phyloP scores from a whole-genome alignment of 2,888 invertebrate genomes.

The Pedicia rivosa region DNA sequence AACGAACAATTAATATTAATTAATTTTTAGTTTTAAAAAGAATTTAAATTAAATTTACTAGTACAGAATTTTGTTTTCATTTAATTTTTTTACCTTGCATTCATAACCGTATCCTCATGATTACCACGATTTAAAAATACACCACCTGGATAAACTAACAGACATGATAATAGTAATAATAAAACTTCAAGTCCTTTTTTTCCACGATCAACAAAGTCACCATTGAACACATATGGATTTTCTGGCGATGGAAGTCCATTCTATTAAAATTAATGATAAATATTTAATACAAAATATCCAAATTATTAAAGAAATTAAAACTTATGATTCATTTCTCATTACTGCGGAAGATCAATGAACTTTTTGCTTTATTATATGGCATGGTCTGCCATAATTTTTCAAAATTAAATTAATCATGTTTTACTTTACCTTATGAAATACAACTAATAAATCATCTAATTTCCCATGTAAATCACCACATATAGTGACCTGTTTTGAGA shows the following conservation, averaged over 20 bases:
- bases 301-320: no score
- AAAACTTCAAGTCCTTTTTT: constrained; percentile 78
- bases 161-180: constrained; percentile 56
- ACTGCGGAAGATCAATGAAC: no score
- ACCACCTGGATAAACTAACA: constrained; percentile 68
- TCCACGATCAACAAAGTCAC: constrained; percentile 90
- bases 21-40: no score
- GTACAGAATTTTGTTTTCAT: no score
- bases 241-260: constrained; percentile 85
- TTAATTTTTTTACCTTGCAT: constrained; percentile 71
- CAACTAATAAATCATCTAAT: constrained; percentile 78
- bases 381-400: no score
- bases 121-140: constrained; percentile 85
- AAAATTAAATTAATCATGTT: no score
- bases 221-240: constrained; percentile 90
- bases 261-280: no score
- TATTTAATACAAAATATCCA: no score
- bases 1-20: no score
- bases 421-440: constrained; percentile 81
- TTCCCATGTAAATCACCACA: constrained; percentile 91
- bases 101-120: constrained; percentile 92
- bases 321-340: no score
- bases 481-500: constrained; percentile 79
- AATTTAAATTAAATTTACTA: no score
- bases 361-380: no score